These are phyloP conservation scores for Ivindomyrus marchei DNA, from an alignment of 2,113 vertebrate species.

Conservation along the genomic window DNA sequence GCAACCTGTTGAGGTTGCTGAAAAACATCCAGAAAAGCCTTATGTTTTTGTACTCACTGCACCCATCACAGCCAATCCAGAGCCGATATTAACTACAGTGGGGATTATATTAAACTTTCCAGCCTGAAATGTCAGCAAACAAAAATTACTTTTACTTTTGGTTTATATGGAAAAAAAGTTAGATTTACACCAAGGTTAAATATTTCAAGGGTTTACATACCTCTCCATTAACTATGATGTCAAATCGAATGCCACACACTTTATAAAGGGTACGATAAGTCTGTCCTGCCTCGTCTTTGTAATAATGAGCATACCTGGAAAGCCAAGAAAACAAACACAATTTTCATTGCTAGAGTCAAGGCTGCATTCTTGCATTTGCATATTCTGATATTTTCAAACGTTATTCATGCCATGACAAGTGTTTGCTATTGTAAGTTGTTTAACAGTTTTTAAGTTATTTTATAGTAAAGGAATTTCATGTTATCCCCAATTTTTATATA, in stretches of 20 bases:
- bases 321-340: not conserved
- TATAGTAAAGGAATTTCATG: not conserved
- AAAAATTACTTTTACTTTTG: not conserved
- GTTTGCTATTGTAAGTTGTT: not conserved
- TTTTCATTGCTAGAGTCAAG: not conserved
- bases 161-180: not conserved
- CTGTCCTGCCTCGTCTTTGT: slow-evolving; percentile 62
- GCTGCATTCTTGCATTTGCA: not conserved
- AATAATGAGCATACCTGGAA: slow-evolving; percentile 81
- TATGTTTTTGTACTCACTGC: slow-evolving; percentile 67
- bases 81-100: slow-evolving; percentile 83
- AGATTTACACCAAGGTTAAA: not conserved
- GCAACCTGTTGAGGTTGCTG: not conserved
- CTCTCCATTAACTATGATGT: slow-evolving; percentile 87
- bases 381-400: not conserved
- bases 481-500: not conserved
- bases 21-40: not conserved
- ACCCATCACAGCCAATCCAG: slow-evolving; percentile 83
- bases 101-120: slow-evolving; percentile 92
- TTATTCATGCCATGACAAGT: not conserved
- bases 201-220: slow-evolving; percentile 45
- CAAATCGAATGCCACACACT: slow-evolving; percentile 92
- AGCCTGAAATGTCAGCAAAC: slow-evolving; percentile 64
- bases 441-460: not conserved
- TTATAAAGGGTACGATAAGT: slow-evolving; percentile 80